A percentile compares a stretch with the other conserved stretches of the same genome.
phyloP scores from a whole-genome alignment of 2,888 invertebrate species.

The Phanerotoma sp. region DNA sequence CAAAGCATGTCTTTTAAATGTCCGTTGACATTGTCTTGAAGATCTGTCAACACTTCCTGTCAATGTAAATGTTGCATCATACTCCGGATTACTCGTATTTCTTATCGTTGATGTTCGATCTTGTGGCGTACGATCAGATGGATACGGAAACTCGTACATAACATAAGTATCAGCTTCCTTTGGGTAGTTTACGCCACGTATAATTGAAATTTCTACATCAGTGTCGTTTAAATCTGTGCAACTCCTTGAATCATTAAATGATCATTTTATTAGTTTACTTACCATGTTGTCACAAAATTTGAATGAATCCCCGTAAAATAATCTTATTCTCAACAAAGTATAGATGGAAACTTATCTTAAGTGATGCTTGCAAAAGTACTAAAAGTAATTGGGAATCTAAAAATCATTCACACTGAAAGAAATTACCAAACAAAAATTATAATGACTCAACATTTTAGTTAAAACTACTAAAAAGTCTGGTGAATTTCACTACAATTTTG shows the following conservation, averaged over 20 bases:
- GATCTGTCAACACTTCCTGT: conserved; percentile 77
- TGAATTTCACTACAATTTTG: no score
- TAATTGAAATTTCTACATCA: conserved; percentile 82
- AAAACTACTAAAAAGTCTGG: no score
- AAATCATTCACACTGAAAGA: no score
- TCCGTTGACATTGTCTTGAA: conserved; percentile 77
- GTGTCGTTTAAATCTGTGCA: conserved; percentile 92
- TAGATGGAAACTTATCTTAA: no score
- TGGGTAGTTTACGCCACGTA: conserved; percentile 86
- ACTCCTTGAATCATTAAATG: conserved; percentile 59
- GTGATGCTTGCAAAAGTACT: no score
- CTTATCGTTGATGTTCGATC: conserved; percentile 79
- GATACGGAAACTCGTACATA: conserved; percentile 89
- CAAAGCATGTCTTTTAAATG: conserved; percentile 85
- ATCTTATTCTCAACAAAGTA: no score
- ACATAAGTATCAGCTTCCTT: conserved; percentile 93
- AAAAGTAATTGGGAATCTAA: not conserved
- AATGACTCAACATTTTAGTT: no score
- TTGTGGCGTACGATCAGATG: conserved; percentile 73
- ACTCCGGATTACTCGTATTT: conserved; percentile 87
- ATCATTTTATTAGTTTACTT: not conserved
- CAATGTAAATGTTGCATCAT: conserved; percentile 70
- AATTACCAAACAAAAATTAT: not conserved
- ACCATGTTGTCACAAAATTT: not conserved
- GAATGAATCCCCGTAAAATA: no score